Percentiles rank a stretch among this genome's conserved stretches.
Evolutionary conservation across 2,797 vertebrate species (phyloP).

Genomic region (Pteropus rufus): DNA sequence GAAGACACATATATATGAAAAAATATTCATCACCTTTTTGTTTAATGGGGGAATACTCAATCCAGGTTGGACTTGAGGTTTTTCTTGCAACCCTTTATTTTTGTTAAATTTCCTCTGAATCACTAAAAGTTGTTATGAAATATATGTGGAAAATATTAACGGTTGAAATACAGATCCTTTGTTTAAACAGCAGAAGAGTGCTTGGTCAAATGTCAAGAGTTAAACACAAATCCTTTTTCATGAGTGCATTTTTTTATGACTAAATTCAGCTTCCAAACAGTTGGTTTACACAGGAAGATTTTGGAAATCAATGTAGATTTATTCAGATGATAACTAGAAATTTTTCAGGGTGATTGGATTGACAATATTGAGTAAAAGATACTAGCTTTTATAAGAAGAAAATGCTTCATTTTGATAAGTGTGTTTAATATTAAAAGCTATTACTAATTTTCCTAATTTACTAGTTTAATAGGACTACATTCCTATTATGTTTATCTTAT

Average conservation of each 20-base stretch:
- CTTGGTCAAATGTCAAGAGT: conserved; percentile 2
- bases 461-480: not conserved
- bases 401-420: not conserved
- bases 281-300: not conserved
- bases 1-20: not conserved
- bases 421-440: not conserved
- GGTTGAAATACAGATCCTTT: conserved; percentile 3
- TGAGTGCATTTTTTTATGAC: not conserved
- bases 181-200: not conserved
- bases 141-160: conserved; percentile 18
- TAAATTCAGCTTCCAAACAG: not conserved
- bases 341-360: not conserved
- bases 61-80: not conserved
- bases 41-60: not conserved
- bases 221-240: not conserved
- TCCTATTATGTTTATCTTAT: not conserved
- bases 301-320: not conserved
- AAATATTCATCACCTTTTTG: not conserved
- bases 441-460: not conserved
- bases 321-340: not conserved
- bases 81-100: not conserved
- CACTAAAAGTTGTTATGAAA: not conserved
- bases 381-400: not conserved
- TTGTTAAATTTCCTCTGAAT: conserved; percentile 12
- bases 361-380: not conserved